Evolutionary conservation across 2,797 vertebrate species (phyloP), one percentile per base, ranked within the genome.

Genomic region (Rhinogobio ventralis): DNA sequence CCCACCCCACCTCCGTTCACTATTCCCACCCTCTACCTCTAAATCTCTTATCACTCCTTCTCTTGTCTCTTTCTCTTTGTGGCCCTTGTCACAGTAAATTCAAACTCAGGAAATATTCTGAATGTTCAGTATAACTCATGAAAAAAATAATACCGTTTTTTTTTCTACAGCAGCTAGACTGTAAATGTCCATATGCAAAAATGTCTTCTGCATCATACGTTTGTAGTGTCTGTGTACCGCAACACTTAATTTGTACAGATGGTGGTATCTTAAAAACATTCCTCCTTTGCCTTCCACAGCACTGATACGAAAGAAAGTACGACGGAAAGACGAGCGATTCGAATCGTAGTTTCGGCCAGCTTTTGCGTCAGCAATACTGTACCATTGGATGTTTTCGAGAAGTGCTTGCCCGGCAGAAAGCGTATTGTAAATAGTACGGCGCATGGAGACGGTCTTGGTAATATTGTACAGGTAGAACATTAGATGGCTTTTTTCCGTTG

Each of bases 61-160:
- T 86, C 46, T 89, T 62, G 75, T 86, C 55, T 89, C 78, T 79
- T 67, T 86, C 72, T 85, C 79, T 91, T 53, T 88, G 97, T 98
- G 97, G 96, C 96, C 95, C 96, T 95, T 87, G 97, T 97, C 98
- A 98, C 97, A 97, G 96, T 93, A 87, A 95, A 97, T 94, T 96
- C 96, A 97, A 99, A 97, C 98, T 99, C 98, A 99, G 98, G 98
- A 96, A 97, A 97, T 97, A 94, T 95, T 98, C 97, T 97, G 98
- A 99, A 99, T 99, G 97, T 99, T 99, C 95, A 96, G 93, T 91
- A 95, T 95, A 96, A 96, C 96, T 97, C 96, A 97, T 96, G 77
- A 88, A 93, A 95, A 95, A 92, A 95, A 96, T 93, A 90, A 92
- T 86, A 96, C 94, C 93, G 94, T 95, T 93, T 95, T 82, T 77